These are phyloP conservation scores for Xanthorhoe spadicearia DNA, from an alignment of 2,888 invertebrate genomes.

Conservation along the genomic window DNA sequence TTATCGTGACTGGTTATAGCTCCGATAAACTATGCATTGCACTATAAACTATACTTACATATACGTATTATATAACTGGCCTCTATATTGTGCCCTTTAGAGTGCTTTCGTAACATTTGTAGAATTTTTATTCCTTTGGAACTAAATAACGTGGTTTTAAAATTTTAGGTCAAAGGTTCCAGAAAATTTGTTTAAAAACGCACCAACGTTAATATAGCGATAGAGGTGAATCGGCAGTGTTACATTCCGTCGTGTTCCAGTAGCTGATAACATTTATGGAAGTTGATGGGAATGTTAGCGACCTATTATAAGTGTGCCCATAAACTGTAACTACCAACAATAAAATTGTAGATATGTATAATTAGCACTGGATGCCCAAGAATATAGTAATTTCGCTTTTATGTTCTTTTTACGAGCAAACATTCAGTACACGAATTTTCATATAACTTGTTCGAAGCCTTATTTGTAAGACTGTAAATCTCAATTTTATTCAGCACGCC, in stretches of 20 bases:
- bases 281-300: background rate
- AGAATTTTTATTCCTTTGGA: background rate
- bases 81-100: constrained; percentile 17
- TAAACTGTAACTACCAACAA: constrained; percentile 17
- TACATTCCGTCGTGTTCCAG: background rate
- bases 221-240: background rate
- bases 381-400: constrained; percentile 23
- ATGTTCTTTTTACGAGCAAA: constrained; percentile 36
- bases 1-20: constrained; percentile 27
- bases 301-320: background rate
- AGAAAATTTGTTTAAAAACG: background rate
- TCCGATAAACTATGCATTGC: constrained; percentile 18
- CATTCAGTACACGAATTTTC: constrained; percentile 12
- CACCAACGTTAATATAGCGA: background rate
- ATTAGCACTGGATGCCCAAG: constrained; percentile 24
- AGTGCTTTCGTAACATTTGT: constrained; percentile 9
- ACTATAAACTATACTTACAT: constrained; percentile 13
- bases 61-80: constrained; percentile 20
- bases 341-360: constrained; percentile 19
- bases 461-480: constrained; percentile 20
- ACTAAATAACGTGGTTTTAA: background rate
- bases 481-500: constrained; percentile 4
- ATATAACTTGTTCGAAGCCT: background rate
- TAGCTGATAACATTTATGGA: background rate
- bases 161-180: background rate